phyloP scores from a whole-genome alignment of 2,888 invertebrate species.

The Drosophila algonquin region DNA sequence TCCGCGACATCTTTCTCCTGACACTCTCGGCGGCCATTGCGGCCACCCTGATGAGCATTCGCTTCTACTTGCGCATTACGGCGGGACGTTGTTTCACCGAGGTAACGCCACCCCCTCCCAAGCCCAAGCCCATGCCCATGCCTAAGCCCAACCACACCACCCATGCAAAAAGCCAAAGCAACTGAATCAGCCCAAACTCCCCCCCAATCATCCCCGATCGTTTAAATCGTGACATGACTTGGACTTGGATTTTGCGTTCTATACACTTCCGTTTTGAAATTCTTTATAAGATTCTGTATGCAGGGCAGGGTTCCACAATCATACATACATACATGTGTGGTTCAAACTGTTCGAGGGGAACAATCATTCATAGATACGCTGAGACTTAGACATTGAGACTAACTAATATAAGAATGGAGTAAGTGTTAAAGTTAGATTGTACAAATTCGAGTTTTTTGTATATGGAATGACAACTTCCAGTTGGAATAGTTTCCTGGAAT shows the following conservation, averaged over 20 bases:
- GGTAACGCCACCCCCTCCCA: constrained; percentile 64
- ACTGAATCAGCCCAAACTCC: neutral
- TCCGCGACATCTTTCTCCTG: constrained; percentile 74
- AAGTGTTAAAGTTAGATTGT: neutral
- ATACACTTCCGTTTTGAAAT: constrained; percentile 25
- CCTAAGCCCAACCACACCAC: neutral
- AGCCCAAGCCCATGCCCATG: neutral
- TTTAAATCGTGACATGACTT: constrained; percentile 37
- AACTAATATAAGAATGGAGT: neutral
- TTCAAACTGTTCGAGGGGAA: too few relatives aligned
- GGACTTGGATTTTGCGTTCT: constrained; percentile 2
- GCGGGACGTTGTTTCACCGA: constrained; percentile 81
- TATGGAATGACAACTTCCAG: neutral
- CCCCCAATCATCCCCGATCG: neutral
- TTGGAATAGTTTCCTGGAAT: neutral
- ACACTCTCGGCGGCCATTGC: constrained; percentile 71
- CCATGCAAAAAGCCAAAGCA: constrained; percentile 13
- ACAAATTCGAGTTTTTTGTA: neutral
- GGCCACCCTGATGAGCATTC: constrained; percentile 80
- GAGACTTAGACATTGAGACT: neutral
- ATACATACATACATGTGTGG: neutral
- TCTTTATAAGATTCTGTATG: constrained; percentile 10
- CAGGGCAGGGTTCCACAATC: neutral
- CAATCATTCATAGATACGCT: neutral
- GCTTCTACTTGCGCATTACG: constrained; percentile 81